A percentile compares a stretch with the other conserved stretches of the same genome.
Conservation (phyloP, 1,140 invertebrate genomes). For the Scaptomyza montana region DNA sequence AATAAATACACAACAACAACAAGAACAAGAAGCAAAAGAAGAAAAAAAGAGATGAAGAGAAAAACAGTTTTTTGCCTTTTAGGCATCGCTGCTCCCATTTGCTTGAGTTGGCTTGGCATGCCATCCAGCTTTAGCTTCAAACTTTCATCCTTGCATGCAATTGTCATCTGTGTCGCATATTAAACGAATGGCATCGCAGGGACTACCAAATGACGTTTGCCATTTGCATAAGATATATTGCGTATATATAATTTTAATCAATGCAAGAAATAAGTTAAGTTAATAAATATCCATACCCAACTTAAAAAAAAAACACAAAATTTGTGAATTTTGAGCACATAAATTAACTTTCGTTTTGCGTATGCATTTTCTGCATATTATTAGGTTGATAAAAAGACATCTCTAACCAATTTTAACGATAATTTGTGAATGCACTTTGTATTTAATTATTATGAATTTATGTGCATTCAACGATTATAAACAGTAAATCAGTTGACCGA, state of each 20-base stretch:
- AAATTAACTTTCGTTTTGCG: not conserved
- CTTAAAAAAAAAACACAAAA: no score
- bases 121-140: conserved; percentile 27
- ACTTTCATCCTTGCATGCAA: conserved; percentile 2
- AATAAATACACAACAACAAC: conserved; percentile 60
- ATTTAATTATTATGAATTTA: conserved; percentile 35
- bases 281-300: no score
- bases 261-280: conserved; percentile 10
- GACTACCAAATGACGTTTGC: conserved; percentile 55
- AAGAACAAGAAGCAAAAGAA: conserved; percentile 45
- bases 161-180: conserved; percentile 55
- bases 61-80: conserved; percentile 4
- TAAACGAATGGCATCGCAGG: conserved; percentile 20
- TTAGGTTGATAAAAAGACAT: not conserved
- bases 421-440: conserved; percentile 17
- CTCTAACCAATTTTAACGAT: not conserved
- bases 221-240: conserved; percentile 63
- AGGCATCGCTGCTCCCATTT: conserved; percentile 6
- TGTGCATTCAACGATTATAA: conserved; percentile 23
- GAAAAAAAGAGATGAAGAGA: conserved; percentile 10
- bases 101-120: conserved; percentile 46
- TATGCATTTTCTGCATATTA: not conserved
- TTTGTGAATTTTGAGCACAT: no score
- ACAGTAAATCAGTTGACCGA: conserved; percentile 27
- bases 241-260: conserved; percentile 3